Conservation (phyloP, 1,140 invertebrate genomes). For the Lordiphosa mommai region DNA sequence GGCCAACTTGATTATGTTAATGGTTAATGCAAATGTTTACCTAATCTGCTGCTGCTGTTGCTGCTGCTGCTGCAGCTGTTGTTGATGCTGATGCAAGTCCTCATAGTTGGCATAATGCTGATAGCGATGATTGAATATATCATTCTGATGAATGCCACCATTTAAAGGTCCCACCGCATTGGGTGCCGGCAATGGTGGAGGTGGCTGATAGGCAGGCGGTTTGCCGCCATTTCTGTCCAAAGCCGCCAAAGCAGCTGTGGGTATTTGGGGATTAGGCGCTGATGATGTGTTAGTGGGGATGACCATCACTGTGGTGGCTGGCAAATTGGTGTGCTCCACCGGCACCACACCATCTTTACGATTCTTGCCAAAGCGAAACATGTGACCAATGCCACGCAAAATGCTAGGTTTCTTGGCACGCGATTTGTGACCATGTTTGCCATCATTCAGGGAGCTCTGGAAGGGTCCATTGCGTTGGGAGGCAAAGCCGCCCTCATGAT, state of each 20-base stretch:
- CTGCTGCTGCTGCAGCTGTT: slow-evolving; percentile 79
- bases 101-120: slow-evolving; percentile 92
- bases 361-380: slow-evolving; percentile 91
- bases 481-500: slow-evolving; percentile 83
- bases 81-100: slow-evolving; percentile 86
- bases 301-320: slow-evolving; percentile 41
- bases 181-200: slow-evolving; percentile 70
- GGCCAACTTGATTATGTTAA: slow-evolving; percentile 17
- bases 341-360: slow-evolving; percentile 83
- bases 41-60: slow-evolving; percentile 79
- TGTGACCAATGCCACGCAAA: slow-evolving; percentile 89
- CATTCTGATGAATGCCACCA: slow-evolving; percentile 78
- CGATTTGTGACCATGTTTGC: slow-evolving; percentile 82
- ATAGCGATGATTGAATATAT: slow-evolving; percentile 81
- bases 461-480: slow-evolving; percentile 83
- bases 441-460: slow-evolving; percentile 86
- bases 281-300: slow-evolving; percentile 6
- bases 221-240: slow-evolving; percentile 65
- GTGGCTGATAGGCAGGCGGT: slow-evolving; percentile 75
- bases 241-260: slow-evolving; percentile 63
- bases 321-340: slow-evolving; percentile 70
- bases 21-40: background rate
- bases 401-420: slow-evolving; percentile 87
- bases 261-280: slow-evolving; percentile 50
- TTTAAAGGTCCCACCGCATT: slow-evolving; percentile 38